Evolutionary conservation across 2,888 invertebrate species (phyloP).

Genomic region (Punctoribates punctum): DNA sequence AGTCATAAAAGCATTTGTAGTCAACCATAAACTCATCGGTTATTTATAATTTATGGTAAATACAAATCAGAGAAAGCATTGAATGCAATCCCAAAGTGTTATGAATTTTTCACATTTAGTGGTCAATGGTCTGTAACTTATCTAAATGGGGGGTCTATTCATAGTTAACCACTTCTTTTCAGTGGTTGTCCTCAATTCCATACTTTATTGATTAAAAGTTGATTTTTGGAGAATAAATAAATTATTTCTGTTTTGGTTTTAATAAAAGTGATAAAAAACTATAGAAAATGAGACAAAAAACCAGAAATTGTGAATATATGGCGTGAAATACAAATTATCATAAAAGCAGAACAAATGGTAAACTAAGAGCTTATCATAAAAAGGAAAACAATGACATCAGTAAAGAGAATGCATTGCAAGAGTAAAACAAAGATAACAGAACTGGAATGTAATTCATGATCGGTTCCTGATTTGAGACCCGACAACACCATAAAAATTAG

Average conservation of each 20-base stretch:
- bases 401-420: background rate
- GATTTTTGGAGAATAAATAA: too few relatives aligned
- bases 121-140: background rate
- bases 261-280: background rate
- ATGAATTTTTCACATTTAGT: background rate
- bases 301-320: background rate
- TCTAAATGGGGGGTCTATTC: too few relatives aligned
- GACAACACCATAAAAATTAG: background rate
- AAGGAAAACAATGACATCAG: slow-evolving; percentile 10
- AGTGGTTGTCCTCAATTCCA: too few relatives aligned
- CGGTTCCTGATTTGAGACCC: background rate
- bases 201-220: too few relatives aligned
- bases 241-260: too few relatives aligned
- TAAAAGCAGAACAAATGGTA: background rate
- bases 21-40: slow-evolving; percentile 8
- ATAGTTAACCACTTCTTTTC: too few relatives aligned
- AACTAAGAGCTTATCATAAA: slow-evolving; percentile 19
- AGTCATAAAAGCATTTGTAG: background rate
- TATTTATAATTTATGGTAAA: slow-evolving; percentile 32
- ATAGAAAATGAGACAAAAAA: background rate
- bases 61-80: background rate
- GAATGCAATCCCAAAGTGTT: background rate
- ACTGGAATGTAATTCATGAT: background rate
- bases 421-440: background rate
- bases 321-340: slow-evolving; percentile 9